phyloP scores from a whole-genome alignment of 2,797 vertebrate species.

The Mastacembelus armatus region DNA sequence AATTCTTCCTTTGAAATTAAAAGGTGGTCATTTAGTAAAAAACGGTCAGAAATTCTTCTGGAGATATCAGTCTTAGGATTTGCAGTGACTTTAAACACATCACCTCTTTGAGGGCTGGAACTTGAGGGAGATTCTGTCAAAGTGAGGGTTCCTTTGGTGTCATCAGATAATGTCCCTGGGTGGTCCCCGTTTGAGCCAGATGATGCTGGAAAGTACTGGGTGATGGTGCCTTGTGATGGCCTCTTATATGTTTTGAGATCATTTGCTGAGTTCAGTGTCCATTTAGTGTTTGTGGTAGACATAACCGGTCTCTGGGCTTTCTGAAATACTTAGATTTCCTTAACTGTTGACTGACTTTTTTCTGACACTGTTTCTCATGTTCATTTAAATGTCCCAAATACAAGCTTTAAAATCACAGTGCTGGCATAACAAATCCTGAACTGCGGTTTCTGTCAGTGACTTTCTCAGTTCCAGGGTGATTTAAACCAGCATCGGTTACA shows the following conservation, averaged over 20 bases:
- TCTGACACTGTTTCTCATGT: constrained; percentile 86
- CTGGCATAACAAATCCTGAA: constrained; percentile 83
- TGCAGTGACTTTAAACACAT: constrained; percentile 87
- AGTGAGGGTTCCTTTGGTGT: constrained; percentile 81
- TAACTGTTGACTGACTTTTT: constrained; percentile 56
- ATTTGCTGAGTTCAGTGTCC: constrained; percentile 77
- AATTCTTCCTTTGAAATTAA: constrained; percentile 68
- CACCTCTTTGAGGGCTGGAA: constrained; percentile 83
- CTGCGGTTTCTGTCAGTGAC: constrained; percentile 78
- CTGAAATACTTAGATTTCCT: constrained; percentile 74
- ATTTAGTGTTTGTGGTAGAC: constrained; percentile 75
- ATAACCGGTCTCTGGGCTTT: constrained; percentile 79
- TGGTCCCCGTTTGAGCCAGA: constrained; percentile 79
- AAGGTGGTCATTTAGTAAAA: constrained; percentile 76
- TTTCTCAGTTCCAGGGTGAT: constrained; percentile 65
- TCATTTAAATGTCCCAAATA: constrained; percentile 78
- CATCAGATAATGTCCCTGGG: constrained; percentile 75
- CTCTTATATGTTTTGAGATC: constrained; percentile 82
- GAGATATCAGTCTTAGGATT: constrained; percentile 87
- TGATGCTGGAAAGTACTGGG: constrained; percentile 76
- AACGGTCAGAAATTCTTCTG: constrained; percentile 72
- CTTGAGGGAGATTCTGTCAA: constrained; percentile 82
- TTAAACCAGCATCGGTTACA: constrained; percentile 78
- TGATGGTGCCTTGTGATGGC: constrained; percentile 80
- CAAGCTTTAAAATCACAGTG: constrained; percentile 88